Evolutionary conservation across 2,888 invertebrate genomes (phyloP).

Genomic region (Coelopa pilipes): DNA sequence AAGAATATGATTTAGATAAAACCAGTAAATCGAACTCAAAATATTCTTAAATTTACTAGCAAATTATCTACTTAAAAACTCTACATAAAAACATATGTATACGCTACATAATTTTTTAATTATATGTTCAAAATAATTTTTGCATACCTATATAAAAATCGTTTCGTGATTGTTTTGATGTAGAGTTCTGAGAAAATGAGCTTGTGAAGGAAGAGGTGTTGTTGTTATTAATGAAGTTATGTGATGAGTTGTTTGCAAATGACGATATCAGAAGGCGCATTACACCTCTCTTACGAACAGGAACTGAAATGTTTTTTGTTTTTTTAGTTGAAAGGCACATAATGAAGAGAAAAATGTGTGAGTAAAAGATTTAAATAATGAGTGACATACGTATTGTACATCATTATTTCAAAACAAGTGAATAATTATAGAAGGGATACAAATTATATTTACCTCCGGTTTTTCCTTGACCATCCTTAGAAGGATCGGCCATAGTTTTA

Average conservation of each 20-base stretch:
- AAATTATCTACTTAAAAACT: constrained; percentile 10
- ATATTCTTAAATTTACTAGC: not conserved
- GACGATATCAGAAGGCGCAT: constrained; percentile 56
- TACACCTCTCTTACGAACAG: constrained; percentile 56
- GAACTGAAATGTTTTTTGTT: constrained; percentile 52
- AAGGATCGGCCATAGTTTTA: constrained; percentile 74
- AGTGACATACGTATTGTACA: not conserved
- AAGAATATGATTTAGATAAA: too few species aligned
- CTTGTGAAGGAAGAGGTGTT: constrained; percentile 44
- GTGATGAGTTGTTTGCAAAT: constrained; percentile 55
- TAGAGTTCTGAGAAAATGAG: constrained; percentile 52
- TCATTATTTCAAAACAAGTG: not conserved
- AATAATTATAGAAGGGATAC: not conserved
- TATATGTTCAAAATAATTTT: constrained; percentile 34
- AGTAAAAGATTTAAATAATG: not conserved
- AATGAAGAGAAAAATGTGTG: constrained; percentile 24
- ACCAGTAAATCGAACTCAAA: too few species aligned
- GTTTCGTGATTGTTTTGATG: constrained; percentile 54
- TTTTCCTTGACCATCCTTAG: constrained; percentile 70
- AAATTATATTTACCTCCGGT: constrained; percentile 59
- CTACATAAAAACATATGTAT: constrained; percentile 18
- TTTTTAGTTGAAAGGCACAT: constrained; percentile 18
- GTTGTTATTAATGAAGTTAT: constrained; percentile 49
- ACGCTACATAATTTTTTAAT: constrained; percentile 6
- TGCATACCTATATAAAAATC: constrained; percentile 57